Evolutionary conservation across 1,140 invertebrate genomes (phyloP).

Genomic region (Alviniconcha marisindica): DNA sequence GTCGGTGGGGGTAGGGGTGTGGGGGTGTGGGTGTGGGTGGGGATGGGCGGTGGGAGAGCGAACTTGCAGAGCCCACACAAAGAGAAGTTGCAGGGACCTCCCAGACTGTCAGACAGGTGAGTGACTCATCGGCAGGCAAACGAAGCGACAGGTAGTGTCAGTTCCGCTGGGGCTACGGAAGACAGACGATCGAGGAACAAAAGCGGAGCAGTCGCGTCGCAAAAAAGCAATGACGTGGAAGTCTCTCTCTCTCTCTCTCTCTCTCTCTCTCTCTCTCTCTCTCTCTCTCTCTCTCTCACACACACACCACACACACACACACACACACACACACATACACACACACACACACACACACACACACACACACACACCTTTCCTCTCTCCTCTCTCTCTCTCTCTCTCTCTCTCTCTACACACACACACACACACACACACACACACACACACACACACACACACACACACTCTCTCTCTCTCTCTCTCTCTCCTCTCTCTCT

Average conservation of each 20-base stretch:
- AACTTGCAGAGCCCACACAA: too few species aligned
- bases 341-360: neutral
- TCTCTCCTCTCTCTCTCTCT: too few species aligned
- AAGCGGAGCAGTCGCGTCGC: too few species aligned
- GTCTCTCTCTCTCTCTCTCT: neutral
- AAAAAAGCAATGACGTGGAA: too few species aligned
- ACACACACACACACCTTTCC: neutral
- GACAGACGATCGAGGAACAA: too few species aligned
- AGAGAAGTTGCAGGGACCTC: neutral
- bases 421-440: neutral
- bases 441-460: neutral
- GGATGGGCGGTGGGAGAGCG: too few species aligned
- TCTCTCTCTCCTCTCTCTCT: neutral
- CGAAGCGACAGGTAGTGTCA: neutral
- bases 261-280: slow-evolving; percentile 14
- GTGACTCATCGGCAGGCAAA: too few species aligned
- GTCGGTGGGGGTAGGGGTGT: too few species aligned
- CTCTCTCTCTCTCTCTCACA: neutral
- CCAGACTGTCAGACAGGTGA: too few species aligned
- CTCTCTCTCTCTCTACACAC: too few species aligned
- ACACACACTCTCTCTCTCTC: neutral
- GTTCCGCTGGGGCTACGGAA: too few species aligned
- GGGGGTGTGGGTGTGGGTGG: too few species aligned
- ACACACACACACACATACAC: neutral
- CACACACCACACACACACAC: neutral